phyloP scores from a whole-genome alignment of 2,888 invertebrate species.

The Yponomeuta sedellus region DNA sequence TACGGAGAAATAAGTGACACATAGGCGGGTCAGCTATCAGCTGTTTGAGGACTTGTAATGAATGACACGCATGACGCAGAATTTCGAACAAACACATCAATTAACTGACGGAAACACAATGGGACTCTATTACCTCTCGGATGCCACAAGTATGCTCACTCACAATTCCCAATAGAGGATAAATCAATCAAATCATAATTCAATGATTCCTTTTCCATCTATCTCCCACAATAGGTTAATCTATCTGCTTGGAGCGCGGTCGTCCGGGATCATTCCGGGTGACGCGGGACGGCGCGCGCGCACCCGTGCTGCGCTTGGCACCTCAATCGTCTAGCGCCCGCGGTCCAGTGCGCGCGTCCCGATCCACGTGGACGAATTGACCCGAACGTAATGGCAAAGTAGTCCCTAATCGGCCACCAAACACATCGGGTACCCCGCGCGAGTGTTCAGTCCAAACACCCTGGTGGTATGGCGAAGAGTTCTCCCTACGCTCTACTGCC shows the following conservation, averaged over 20 bases:
- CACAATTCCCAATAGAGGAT: background rate
- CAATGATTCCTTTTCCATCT: background rate
- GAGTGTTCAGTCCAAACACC: conserved; percentile 40
- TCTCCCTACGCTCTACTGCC: conserved; percentile 50
- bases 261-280: conserved; percentile 6
- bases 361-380: conserved; percentile 23
- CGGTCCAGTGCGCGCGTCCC: conserved; percentile 42
- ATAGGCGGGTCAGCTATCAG: background rate
- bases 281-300: conserved; percentile 22
- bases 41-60: background rate
- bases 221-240: conserved; percentile 8
- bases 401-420: conserved; percentile 17
- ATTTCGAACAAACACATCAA: background rate
- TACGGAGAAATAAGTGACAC: background rate
- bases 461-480: conserved; percentile 54
- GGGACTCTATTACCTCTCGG: background rate
- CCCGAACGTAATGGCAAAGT: background rate
- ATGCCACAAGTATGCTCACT: background rate
- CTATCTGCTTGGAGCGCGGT: background rate
- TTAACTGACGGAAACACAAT: background rate
- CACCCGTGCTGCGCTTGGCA: conserved; percentile 25
- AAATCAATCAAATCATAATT: background rate
- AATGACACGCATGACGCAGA: background rate
- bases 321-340: conserved; percentile 42
- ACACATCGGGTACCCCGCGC: conserved; percentile 16